These are phyloP conservation scores for Cydia amplana DNA, from an alignment of 1,140 invertebrate genomes.

Conservation along the genomic window DNA sequence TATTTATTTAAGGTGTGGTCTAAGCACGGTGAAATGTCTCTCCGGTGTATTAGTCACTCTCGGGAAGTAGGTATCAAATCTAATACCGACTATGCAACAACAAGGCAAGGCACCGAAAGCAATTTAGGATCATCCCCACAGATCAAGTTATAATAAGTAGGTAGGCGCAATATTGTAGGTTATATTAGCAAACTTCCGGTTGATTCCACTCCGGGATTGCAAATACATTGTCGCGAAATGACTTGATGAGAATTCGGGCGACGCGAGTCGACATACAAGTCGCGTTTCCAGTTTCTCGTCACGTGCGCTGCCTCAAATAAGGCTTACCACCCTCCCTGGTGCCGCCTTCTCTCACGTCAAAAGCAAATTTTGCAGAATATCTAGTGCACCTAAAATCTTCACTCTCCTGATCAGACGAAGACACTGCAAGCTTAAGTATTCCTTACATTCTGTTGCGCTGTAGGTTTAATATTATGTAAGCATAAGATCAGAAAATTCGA, in stretches of 20 bases:
- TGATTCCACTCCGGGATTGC: conserved; percentile 75
- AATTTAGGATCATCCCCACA: conserved; percentile 26
- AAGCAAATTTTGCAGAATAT: conserved; percentile 71
- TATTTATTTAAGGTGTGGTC: no score
- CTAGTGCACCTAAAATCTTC: conserved; percentile 53
- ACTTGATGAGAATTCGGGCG: conserved; percentile 76
- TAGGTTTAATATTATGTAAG: no score
- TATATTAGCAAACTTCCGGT: conserved; percentile 38
- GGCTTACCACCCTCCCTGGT: conserved; percentile 67
- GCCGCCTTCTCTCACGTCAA: conserved; percentile 61
- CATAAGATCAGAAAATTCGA: no score
- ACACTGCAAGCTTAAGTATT: conserved; percentile 14
- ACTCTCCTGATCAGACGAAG: conserved; percentile 17
- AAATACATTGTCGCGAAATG: conserved; percentile 72
- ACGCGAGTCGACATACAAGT: conserved; percentile 66
- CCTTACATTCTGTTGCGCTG: not conserved
- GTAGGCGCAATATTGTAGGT: conserved; percentile 26
- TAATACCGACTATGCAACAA: not conserved
- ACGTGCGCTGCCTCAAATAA: conserved; percentile 75
- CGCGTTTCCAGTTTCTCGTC: conserved; percentile 74
- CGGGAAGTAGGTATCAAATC: not conserved
- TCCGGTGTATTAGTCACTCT: not conserved
- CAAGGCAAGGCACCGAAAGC: conserved; percentile 21
- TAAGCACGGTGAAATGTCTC: no score
- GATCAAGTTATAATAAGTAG: conserved; percentile 32